Percentiles rank a stretch among this genome's conserved stretches.
phyloP scores from a whole-genome alignment of 2,888 invertebrate species.

The Anagyrus pseudococci region DNA sequence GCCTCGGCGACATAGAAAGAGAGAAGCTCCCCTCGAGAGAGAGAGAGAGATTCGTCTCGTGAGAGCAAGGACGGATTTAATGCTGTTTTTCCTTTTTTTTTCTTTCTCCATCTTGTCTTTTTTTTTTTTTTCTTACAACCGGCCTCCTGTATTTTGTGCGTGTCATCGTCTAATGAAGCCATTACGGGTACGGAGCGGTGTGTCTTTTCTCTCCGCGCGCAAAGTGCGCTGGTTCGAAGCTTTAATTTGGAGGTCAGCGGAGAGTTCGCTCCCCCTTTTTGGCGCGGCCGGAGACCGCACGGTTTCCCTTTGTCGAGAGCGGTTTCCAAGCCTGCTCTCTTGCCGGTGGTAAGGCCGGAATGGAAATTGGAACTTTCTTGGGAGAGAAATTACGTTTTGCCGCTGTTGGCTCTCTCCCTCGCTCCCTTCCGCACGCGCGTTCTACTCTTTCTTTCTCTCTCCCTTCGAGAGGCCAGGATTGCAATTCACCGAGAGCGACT shows the following conservation, averaged over 20 bases:
- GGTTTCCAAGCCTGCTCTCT: not conserved
- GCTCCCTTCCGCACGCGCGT: slow-evolving; percentile 19
- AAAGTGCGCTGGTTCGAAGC: slow-evolving; percentile 3
- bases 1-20: slow-evolving; percentile 18
- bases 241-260: slow-evolving; percentile 30
- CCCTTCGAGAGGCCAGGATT: too few relatives aligned
- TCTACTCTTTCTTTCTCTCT: too few relatives aligned
- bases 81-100: slow-evolving; percentile 2
- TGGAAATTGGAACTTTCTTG: slow-evolving; percentile 34
- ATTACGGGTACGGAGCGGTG: slow-evolving; percentile 18
- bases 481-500: too few relatives aligned
- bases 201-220: not conserved
- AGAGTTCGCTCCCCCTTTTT: slow-evolving; percentile 16
- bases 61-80: too few relatives aligned
- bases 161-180: slow-evolving; percentile 34
- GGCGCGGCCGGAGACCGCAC: not conserved
- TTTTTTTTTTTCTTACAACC: slow-evolving; percentile 1
- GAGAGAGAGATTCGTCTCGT: too few relatives aligned
- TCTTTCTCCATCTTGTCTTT: too few relatives aligned
- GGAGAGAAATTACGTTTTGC: slow-evolving; percentile 24
- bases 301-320: slow-evolving; percentile 10
- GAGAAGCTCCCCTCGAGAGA: too few relatives aligned
- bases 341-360: slow-evolving; percentile 6
- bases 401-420: slow-evolving; percentile 13
- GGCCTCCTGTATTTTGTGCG: not conserved